Conservation (phyloP, 2,797 vertebrate genomes). For the Neoniphon sammara region DNA sequence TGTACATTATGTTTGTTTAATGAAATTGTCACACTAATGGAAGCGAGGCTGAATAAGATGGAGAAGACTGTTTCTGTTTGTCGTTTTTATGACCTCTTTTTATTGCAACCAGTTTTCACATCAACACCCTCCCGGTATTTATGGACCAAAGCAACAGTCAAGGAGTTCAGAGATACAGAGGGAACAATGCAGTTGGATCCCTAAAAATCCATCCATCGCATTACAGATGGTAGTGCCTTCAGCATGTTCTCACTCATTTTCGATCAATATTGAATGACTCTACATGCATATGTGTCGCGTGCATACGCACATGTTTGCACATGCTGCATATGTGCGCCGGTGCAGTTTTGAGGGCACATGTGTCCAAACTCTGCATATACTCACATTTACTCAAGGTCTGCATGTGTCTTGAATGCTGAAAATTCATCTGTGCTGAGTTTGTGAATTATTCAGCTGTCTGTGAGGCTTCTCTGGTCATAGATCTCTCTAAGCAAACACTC, state of each 20-base stretch:
- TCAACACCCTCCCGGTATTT: slow-evolving; percentile 60
- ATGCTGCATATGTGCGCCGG: not conserved
- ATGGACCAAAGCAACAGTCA: slow-evolving; percentile 43
- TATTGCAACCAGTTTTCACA: slow-evolving; percentile 61
- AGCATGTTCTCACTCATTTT: slow-evolving; percentile 33
- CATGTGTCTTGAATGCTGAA: slow-evolving; percentile 37
- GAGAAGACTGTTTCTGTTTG: slow-evolving; percentile 80
- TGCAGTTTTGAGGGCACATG: not conserved
- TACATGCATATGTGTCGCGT: not conserved
- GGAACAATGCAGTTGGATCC: slow-evolving; percentile 39
- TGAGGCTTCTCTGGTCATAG: slow-evolving; percentile 71
- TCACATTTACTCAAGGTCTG: slow-evolving; percentile 38
- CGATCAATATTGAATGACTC: slow-evolving; percentile 38
- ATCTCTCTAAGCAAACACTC: slow-evolving; percentile 83
- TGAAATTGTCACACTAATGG: slow-evolving; percentile 85
- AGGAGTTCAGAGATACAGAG: slow-evolving; percentile 37
- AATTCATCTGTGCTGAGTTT: slow-evolving; percentile 38
- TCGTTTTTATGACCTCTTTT: slow-evolving; percentile 75
- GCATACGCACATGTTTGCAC: not conserved
- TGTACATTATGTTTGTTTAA: slow-evolving; percentile 85
- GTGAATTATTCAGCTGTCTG: slow-evolving; percentile 72
- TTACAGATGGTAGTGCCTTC: slow-evolving; percentile 42
- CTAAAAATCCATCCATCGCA: slow-evolving; percentile 36
- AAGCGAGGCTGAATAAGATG: slow-evolving; percentile 77
- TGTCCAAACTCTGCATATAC: slow-evolving; percentile 6